phyloP scores from a whole-genome alignment of 1,140 invertebrate species.

The Caerostris extrusa region DNA sequence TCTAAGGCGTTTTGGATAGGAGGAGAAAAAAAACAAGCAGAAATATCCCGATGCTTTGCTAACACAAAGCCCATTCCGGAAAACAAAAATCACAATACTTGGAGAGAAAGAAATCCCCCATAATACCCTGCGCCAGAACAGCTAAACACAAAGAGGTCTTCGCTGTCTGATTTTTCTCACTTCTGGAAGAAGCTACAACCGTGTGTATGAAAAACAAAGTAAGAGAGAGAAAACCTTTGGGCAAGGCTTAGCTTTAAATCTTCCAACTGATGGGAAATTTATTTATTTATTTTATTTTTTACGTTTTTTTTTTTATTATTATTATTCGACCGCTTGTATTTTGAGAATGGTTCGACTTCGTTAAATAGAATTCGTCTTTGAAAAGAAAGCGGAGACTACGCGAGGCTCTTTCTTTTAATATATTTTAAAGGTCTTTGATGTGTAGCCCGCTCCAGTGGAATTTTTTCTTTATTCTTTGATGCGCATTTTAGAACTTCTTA shows the following conservation, averaged over 20 bases:
- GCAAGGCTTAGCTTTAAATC: constrained; percentile 24
- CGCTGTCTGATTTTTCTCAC: constrained; percentile 30
- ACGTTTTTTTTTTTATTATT: not conserved
- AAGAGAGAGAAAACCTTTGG: not conserved
- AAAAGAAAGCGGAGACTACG: not conserved
- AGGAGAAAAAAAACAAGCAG: too few relatives aligned
- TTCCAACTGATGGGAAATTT: constrained; percentile 37
- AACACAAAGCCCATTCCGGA: constrained; percentile 30
- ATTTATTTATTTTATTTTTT: constrained; percentile 15
- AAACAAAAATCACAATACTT: constrained; percentile 22
- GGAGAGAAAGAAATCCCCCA: constrained; percentile 24
- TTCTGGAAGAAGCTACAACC: not conserved
- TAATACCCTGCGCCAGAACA: constrained; percentile 34
- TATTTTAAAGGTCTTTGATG: constrained; percentile 24
- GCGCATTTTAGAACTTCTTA: not conserved
- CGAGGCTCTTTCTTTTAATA: not conserved
- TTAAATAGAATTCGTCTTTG: constrained; percentile 32
- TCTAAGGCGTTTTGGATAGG: not conserved
- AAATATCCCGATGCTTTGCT: not conserved
- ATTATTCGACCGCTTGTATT: constrained; percentile 25
- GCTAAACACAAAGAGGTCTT: constrained; percentile 38
- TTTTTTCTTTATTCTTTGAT: not conserved
- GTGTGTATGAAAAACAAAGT: not conserved
- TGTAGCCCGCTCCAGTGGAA: not conserved
- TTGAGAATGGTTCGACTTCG: constrained; percentile 5